Evolutionary conservation across 2,888 invertebrate genomes (phyloP).

Genomic region (Sisyra nigra): DNA sequence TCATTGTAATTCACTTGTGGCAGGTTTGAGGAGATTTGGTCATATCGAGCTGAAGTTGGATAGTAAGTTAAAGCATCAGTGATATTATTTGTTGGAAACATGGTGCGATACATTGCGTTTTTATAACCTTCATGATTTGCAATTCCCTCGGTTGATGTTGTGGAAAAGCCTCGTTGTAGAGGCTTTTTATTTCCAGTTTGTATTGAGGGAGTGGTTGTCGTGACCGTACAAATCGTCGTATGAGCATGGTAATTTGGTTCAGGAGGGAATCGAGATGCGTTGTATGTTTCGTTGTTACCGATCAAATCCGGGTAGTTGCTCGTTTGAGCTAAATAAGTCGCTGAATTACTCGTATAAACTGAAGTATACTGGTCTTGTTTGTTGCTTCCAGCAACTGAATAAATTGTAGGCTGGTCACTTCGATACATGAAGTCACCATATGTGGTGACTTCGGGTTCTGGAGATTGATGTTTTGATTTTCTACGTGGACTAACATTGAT

Average conservation of each 20-base stretch:
- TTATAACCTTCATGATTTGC: slow-evolving; percentile 48
- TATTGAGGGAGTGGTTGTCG: slow-evolving; percentile 20
- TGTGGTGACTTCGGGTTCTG: slow-evolving; percentile 19
- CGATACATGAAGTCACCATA: slow-evolving; percentile 29
- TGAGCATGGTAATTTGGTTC: slow-evolving; percentile 40
- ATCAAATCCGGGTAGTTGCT: slow-evolving; percentile 50
- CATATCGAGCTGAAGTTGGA: slow-evolving; percentile 51
- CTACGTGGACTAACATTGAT: slow-evolving; percentile 33
- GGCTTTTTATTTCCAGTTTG: slow-evolving; percentile 25
- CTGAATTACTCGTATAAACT: slow-evolving; percentile 52
- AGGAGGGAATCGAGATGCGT: slow-evolving; percentile 31
- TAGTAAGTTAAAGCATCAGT: slow-evolving; percentile 72
- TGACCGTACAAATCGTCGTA: slow-evolving; percentile 30
- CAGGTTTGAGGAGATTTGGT: slow-evolving; percentile 32
- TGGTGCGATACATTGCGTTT: slow-evolving; percentile 43
- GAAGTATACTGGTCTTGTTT: slow-evolving; percentile 55
- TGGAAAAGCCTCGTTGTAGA: slow-evolving; percentile 41
- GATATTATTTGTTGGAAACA: slow-evolving; percentile 54
- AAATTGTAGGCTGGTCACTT: slow-evolving; percentile 47
- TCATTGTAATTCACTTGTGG: slow-evolving; percentile 38
- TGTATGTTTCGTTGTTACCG: slow-evolving; percentile 34
- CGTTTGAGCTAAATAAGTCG: slow-evolving; percentile 40
- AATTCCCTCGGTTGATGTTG: slow-evolving; percentile 33
- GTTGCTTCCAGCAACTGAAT: slow-evolving; percentile 57
- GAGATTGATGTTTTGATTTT: slow-evolving; percentile 22